Conservation (phyloP, 2,888 invertebrate species). For the Xylocampa areola region DNA sequence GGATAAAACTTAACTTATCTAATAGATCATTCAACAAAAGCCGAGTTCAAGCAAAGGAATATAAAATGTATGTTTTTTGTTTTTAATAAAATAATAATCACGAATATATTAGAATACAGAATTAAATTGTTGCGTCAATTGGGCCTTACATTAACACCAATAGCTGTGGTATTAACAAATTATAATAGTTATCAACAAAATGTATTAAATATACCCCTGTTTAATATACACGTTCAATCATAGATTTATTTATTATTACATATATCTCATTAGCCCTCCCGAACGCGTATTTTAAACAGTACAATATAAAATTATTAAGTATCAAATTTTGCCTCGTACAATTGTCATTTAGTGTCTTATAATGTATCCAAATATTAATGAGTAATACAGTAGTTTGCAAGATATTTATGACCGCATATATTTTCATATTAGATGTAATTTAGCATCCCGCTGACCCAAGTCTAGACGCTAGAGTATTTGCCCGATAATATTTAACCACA, state of each 20-base stretch:
- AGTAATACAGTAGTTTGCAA: conserved; percentile 24
- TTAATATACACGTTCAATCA: conserved; percentile 15
- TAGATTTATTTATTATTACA: neutral
- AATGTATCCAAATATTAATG: conserved; percentile 40
- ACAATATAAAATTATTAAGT: conserved; percentile 11
- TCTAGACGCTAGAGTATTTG: conserved; percentile 32
- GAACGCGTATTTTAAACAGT: conserved; percentile 25
- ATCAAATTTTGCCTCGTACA: conserved; percentile 17
- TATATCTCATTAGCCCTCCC: neutral
- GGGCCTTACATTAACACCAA: conserved; percentile 32
- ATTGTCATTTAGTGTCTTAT: conserved; percentile 33
- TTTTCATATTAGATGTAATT: conserved; percentile 36
- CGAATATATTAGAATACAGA: conserved; percentile 9
- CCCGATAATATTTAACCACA: conserved; percentile 8
- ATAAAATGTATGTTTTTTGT: neutral
- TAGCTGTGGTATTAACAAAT: conserved; percentile 43
- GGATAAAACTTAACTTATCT: neutral
- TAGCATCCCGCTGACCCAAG: conserved; percentile 41
- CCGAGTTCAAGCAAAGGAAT: conserved; percentile 15
- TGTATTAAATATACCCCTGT: conserved; percentile 25
- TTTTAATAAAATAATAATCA: conserved; percentile 9
- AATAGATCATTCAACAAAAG: neutral
- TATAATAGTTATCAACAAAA: conserved; percentile 41
- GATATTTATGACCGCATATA: conserved; percentile 31
- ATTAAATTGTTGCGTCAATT: conserved; percentile 38